Evolutionary conservation across 2,888 invertebrate genomes (phyloP), one percentile per base, ranked within the genome.

Genomic region (Subacronicta megacephala): DNA sequence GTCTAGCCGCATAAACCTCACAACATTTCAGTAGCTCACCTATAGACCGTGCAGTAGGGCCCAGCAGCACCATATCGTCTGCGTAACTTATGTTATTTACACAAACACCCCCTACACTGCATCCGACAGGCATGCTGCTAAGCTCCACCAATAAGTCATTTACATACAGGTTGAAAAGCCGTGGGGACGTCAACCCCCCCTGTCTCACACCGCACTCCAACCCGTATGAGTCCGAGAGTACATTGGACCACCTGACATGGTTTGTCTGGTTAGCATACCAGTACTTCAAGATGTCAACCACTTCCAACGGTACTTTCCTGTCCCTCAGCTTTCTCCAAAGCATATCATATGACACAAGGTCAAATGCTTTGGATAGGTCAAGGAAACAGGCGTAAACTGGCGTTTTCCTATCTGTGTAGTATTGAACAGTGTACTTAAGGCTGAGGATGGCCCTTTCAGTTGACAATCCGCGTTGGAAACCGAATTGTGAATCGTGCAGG

Each of bases 361-460:
- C 42, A 7, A 43, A 43, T 5, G 29, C 42, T 17, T 43, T 43
- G 1, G 42, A 43, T 3, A 43, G 15, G 12, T 43, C 17, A 2
- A 43, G n/a, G n/a, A 29, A 43, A n/a, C 42, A 43, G 12, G 42
- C 42, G 17, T 43, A 43, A 2, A 29, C 17, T n/a, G 42, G 42
- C 2, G 42, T 43, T 3, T 17, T 31, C 16, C 42, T 43, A 6
- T 17, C 17, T 1, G 42, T 43, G n/a, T 31, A 31, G 17, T 43
- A 43, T 12, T n/a, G 16, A 17, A 31, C 42, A 31, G 17, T 31
- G 7, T 43, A 31, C 42, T 43, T 43, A 12, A 31, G 12, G n/a
- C 31, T n/a, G 2, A 31, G 12, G 9, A 43, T n/a, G n/a, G 42
- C 29, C 23, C 52, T 55, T n/a, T 65, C 60, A 12, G 57, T 64